Conservation (phyloP, 92 coral and sea anemone species). For the Palythoa grandis region DNA sequence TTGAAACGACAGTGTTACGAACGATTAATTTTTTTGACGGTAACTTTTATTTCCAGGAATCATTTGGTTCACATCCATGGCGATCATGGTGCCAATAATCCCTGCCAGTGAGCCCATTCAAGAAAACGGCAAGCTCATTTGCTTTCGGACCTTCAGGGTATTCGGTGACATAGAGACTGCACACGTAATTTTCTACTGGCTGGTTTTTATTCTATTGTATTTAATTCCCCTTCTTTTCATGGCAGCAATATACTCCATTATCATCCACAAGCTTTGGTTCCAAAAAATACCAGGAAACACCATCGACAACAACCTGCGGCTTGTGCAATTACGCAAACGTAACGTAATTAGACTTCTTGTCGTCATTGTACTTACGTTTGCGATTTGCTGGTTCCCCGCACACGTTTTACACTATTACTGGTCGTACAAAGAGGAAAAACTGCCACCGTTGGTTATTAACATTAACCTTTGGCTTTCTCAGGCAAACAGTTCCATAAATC, state of each 20-base stretch:
- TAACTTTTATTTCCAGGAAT: background rate
- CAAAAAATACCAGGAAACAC: slow-evolving; percentile 27
- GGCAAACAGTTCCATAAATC: slow-evolving; percentile 29
- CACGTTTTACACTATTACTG: slow-evolving; percentile 33
- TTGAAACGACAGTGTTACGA: background rate
- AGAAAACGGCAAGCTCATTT: background rate
- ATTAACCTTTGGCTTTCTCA: slow-evolving; percentile 27
- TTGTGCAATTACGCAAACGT: slow-evolving; percentile 32
- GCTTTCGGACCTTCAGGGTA: slow-evolving; percentile 9
- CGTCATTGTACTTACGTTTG: slow-evolving; percentile 23
- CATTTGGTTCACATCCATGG: slow-evolving; percentile 44
- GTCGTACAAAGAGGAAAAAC: background rate
- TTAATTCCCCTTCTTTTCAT: slow-evolving; percentile 24
- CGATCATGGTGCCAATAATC: slow-evolving; percentile 31
- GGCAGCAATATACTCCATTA: slow-evolving; percentile 17
- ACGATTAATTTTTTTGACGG: background rate
- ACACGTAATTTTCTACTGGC: slow-evolving; percentile 11
- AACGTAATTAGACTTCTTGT: slow-evolving; percentile 33
- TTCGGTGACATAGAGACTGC: background rate
- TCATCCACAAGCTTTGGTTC: slow-evolving; percentile 34
- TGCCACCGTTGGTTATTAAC: background rate
- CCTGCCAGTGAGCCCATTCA: slow-evolving; percentile 14
- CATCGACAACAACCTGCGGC: slow-evolving; percentile 10
- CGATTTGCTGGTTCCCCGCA: slow-evolving; percentile 36
- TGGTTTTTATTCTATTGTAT: slow-evolving; percentile 12